Conservation (phyloP, 2,113 vertebrate genomes). For the Crotalus horridus region DNA sequence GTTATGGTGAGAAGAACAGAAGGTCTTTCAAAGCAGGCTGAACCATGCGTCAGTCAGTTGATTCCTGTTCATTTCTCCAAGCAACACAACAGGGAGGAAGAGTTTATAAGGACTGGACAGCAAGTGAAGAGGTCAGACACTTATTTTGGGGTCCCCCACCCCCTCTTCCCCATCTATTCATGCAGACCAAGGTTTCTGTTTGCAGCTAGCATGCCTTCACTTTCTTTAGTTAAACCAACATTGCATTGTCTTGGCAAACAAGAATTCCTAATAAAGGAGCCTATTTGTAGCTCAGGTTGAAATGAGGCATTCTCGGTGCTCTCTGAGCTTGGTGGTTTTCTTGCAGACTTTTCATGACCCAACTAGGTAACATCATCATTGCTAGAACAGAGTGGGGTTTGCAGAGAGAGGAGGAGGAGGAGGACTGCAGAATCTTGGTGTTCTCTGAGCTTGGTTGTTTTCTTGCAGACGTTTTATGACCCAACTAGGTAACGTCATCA, state of each 20-base stretch:
- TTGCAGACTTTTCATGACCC: no score
- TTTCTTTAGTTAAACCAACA: not conserved
- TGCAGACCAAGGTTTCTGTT: not conserved
- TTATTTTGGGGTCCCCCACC: slow-evolving; percentile 5
- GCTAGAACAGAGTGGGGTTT: no score
- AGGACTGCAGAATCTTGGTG: no score
- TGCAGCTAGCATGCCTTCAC: not conserved
- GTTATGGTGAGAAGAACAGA: slow-evolving; percentile 61
- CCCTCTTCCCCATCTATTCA: not conserved
- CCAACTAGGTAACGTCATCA: no score
- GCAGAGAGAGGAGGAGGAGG: no score
- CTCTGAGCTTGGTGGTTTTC: no score
- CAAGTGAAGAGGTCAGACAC: slow-evolving; percentile 61
- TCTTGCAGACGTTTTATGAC: no score
- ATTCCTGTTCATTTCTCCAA: slow-evolving; percentile 73
- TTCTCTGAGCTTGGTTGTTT: no score
- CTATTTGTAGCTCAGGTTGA: no score
- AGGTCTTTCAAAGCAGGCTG: slow-evolving; percentile 60
- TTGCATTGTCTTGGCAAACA: not conserved
- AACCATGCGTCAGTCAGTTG: slow-evolving; percentile 63
- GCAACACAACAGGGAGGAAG: slow-evolving; percentile 54
- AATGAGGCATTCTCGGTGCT: no score
- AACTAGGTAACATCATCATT: no score
- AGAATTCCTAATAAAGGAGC: not conserved
- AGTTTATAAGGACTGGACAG: slow-evolving; percentile 52